Conservation (phyloP, 2,888 invertebrate species). For the Macaria notata region DNA sequence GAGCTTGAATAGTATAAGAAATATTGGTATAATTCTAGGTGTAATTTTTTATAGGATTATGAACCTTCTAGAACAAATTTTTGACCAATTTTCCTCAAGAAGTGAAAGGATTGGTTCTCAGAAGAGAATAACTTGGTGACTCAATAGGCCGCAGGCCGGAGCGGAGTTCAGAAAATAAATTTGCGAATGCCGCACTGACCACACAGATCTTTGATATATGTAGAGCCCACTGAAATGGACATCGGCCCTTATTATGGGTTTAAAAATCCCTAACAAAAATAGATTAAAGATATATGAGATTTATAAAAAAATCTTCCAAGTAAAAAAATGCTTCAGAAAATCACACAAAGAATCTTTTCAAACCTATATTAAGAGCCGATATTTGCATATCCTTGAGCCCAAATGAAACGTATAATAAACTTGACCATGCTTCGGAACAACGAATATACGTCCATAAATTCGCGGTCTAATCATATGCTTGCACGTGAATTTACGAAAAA, state of each 20-base stretch:
- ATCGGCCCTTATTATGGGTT: too few species aligned
- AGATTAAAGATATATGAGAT: too few species aligned
- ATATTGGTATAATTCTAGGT: too few species aligned
- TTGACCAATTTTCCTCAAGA: slow-evolving; percentile 20
- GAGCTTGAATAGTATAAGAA: too few species aligned
- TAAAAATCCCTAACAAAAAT: too few species aligned
- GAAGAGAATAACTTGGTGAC: slow-evolving; percentile 15
- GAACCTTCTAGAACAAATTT: neutral
- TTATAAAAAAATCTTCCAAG: too few species aligned
- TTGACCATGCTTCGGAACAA: slow-evolving; percentile 7
- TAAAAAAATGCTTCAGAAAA: too few species aligned
- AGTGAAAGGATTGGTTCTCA: slow-evolving; percentile 18
- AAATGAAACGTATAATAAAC: slow-evolving; percentile 4
- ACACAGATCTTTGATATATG: neutral
- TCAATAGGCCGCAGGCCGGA: slow-evolving; percentile 8
- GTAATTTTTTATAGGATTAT: too few species aligned
- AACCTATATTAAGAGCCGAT: too few species aligned
- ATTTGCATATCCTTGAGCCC: too few species aligned
- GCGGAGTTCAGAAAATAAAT: neutral
- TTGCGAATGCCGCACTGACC: neutral
- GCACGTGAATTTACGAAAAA: slow-evolving; percentile 15
- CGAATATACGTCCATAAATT: slow-evolving; percentile 16
- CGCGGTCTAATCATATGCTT: slow-evolving; percentile 18
- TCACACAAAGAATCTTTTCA: too few species aligned
- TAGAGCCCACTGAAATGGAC: too few species aligned